phyloP scores from a whole-genome alignment of 2,113 vertebrate species.

The Myodes glareolus region DNA sequence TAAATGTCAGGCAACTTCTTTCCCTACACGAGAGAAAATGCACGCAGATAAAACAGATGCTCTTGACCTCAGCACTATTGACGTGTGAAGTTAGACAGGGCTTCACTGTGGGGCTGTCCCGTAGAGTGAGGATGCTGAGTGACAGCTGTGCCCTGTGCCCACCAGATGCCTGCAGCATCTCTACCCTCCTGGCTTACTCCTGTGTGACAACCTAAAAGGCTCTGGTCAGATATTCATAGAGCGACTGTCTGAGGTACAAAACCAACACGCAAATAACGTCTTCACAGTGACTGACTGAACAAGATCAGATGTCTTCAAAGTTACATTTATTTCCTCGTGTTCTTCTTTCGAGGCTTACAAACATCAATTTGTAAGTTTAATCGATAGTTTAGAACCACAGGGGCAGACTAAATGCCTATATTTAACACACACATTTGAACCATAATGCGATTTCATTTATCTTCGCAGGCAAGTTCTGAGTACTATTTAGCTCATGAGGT shows the following conservation, averaged over 20 bases:
- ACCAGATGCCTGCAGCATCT: background rate
- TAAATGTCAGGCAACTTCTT: background rate
- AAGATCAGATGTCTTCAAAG: constrained; percentile 38
- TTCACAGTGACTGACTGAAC: constrained; percentile 1
- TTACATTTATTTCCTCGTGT: background rate
- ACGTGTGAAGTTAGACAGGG: background rate
- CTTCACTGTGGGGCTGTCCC: background rate
- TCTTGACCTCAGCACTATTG: background rate
- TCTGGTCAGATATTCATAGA: background rate
- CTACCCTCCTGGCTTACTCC: background rate
- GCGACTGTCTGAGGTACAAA: background rate
- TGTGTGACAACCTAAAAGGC: background rate
- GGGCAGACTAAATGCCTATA: background rate
- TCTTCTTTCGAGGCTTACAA: background rate
- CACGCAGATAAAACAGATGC: background rate
- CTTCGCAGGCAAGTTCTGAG: background rate
- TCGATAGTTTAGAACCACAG: background rate
- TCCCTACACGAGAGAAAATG: background rate
- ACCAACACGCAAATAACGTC: background rate
- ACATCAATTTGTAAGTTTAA: background rate
- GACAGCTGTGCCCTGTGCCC: background rate
- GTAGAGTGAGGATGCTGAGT: rapidly evolving
- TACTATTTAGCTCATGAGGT: background rate
- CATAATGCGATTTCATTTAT: background rate
- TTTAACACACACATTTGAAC: background rate